These are phyloP conservation scores for Syngnathus acus DNA, from an alignment of 2,797 vertebrate genomes.

Conservation along the genomic window DNA sequence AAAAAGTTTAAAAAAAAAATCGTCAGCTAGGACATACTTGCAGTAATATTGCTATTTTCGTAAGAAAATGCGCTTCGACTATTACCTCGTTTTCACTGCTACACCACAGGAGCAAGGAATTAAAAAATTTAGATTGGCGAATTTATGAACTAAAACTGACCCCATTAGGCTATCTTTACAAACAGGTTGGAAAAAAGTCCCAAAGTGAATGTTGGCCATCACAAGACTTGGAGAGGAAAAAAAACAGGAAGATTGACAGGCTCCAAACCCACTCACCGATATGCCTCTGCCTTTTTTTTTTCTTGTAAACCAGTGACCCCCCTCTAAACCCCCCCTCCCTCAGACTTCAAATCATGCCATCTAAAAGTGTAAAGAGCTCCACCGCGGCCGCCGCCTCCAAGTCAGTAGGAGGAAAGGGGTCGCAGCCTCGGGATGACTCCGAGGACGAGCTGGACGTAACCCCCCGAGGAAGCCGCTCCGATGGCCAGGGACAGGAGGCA, in stretches of 20 bases:
- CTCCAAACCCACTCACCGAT: slow-evolving; percentile 53
- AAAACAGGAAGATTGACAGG: slow-evolving; percentile 50
- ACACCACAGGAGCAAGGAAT: too few relatives aligned
- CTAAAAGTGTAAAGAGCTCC: slow-evolving; percentile 79
- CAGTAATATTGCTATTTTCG: not conserved
- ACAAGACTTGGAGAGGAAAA: not conserved
- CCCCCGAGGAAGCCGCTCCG: slow-evolving; percentile 61
- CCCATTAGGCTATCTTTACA: not conserved
- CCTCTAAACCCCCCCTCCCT: slow-evolving; percentile 16
- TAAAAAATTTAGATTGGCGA: too few relatives aligned
- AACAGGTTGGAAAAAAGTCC: not conserved
- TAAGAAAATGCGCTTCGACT: not conserved
- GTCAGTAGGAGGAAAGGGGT: slow-evolving; percentile 65
- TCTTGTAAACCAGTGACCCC: slow-evolving; percentile 33
- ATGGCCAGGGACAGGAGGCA: slow-evolving; percentile 58
- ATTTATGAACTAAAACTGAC: not conserved
- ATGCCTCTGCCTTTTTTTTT: slow-evolving; percentile 24
- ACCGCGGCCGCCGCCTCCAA: slow-evolving; percentile 73
- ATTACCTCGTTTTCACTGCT: not conserved
- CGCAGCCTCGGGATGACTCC: slow-evolving; percentile 69
- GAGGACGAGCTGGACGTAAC: slow-evolving; percentile 70
- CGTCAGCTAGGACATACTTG: not conserved
- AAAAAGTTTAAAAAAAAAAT: not conserved
- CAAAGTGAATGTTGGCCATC: not conserved
- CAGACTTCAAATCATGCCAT: slow-evolving; percentile 78